Base-by-base conservation (phyloP, 2,113 vertebrate genomes). In the Cebus imitator region DNA sequence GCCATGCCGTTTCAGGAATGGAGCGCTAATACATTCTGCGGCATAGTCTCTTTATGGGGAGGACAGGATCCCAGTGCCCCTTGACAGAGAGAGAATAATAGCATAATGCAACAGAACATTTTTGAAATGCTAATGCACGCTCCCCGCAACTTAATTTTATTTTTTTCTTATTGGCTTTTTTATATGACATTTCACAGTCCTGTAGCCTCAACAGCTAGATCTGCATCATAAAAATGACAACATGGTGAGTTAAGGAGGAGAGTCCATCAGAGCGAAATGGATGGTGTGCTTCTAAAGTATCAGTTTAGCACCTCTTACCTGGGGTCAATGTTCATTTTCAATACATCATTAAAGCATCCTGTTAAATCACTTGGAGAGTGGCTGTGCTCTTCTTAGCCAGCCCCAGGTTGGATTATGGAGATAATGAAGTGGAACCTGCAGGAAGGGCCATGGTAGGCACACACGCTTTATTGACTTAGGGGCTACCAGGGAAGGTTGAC, bases 151-250 rank as follows among this genome's bases (percentile, higher is more conserved):
- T 98, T 98, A 97, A 98, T 98, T 99, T 98, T 98, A 97, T 98
- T 98, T 98, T 97, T 97, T 98, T 96, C 95, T 94, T 98, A 97
- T 85, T 98, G 98, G 97, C 95, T 98, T 98, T 98, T 98, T 98
- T 94, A 98, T 98, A 97, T 95, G 98, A 97, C 98, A 98, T 98
- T 99, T 99, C 98, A 99, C 98, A 99, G 98, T 97, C 98, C 98
- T 76, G 2, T 98, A 83, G 98, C 97, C 98, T 98, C 98, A 92
- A 81, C 97, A 97, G 98, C 98, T 98, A 91, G 95, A 98, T 97
- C 96, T 96, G 96, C 95, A 25, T 97, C 98, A 0, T 99, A 99
- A 99, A 99, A 98, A 91, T 98, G 98, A 98, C 98, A 99, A 84
- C n/a, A 14, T 0, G 0, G 93, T 99, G 98, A 99, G 98, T 99